A percentile compares a stretch with the other conserved stretches of the same genome.
These are phyloP conservation scores for Ichneumoninae sp. DNA, from an alignment of 2,888 invertebrate species.

Conservation along the genomic window DNA sequence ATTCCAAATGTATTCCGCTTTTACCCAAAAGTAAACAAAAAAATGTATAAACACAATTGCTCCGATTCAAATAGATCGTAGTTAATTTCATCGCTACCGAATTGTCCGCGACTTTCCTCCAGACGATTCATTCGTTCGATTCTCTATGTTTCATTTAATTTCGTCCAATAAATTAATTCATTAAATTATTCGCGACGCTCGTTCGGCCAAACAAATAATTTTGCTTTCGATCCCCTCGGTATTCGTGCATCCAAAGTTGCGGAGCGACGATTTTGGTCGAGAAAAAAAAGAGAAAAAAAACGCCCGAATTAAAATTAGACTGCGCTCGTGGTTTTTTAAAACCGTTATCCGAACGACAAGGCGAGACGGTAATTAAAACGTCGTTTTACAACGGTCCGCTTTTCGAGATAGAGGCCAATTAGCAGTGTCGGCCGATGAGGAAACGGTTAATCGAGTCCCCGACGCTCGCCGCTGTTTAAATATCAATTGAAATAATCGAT, in stretches of 20 bases:
- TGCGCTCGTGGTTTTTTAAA: not conserved
- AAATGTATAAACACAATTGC: not conserved
- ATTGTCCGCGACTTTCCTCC: not conserved
- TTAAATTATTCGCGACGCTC: not conserved
- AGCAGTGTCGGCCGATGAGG: slow-evolving; percentile 3
- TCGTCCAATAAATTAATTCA: not conserved
- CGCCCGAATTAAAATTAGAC: not conserved
- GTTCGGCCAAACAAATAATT: not conserved
- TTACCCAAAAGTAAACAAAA: not conserved
- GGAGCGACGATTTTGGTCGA: not conserved
- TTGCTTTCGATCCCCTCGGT: not conserved
- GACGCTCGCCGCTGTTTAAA: not conserved
- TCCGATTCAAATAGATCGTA: not conserved
- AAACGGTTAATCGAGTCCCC: not conserved
- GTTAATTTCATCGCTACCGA: not conserved
- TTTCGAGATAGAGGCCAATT: slow-evolving; percentile 14
- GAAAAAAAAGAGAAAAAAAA: not conserved
- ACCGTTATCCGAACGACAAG: not conserved
- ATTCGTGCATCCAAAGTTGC: not conserved
- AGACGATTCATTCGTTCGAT: not conserved
- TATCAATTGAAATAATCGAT: slow-evolving; percentile 13
- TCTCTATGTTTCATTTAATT: not conserved
- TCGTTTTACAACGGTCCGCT: not conserved
- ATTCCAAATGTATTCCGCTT: too few relatives aligned
- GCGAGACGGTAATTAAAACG: not conserved